Conservation (phyloP, 1,140 invertebrate species). For the Caerostris darwini region DNA sequence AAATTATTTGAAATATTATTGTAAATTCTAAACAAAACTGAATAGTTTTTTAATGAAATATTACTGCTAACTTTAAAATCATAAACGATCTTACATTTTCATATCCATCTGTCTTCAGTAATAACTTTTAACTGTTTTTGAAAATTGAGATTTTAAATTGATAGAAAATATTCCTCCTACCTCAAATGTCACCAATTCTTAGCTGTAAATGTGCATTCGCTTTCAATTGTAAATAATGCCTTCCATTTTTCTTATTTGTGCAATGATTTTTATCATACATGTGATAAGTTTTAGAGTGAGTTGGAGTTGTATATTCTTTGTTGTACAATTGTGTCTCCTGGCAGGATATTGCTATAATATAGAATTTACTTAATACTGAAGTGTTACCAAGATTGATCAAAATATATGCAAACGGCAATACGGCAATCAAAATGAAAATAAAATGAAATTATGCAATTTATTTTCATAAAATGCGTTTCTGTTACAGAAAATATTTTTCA, state of each 20-base stretch:
- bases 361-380: constrained; percentile 63
- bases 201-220: constrained; percentile 8
- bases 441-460: too few relatives aligned
- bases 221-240: constrained; percentile 16
- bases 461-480: too few relatives aligned
- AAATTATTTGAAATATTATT: too few relatives aligned
- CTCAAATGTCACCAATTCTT: constrained; percentile 46
- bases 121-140: too few relatives aligned
- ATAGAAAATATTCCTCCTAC: not conserved
- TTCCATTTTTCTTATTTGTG: constrained; percentile 45
- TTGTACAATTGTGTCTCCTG: constrained; percentile 38
- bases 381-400: constrained; percentile 17
- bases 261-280: constrained; percentile 62
- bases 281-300: constrained; percentile 63
- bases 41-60: too few relatives aligned
- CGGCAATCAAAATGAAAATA: too few relatives aligned
- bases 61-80: too few relatives aligned
- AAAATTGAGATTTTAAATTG: not conserved
- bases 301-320: constrained; percentile 33
- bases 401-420: not conserved
- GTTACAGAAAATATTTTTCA: too few relatives aligned
- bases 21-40: too few relatives aligned
- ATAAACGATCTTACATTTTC: too few relatives aligned
- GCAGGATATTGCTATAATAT: constrained; percentile 37
- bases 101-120: too few relatives aligned